A percentile compares a stretch with the other conserved stretches of the same genome.
phyloP scores from a whole-genome alignment of 2,888 invertebrate species.

The Ectemnius cavifrons region DNA sequence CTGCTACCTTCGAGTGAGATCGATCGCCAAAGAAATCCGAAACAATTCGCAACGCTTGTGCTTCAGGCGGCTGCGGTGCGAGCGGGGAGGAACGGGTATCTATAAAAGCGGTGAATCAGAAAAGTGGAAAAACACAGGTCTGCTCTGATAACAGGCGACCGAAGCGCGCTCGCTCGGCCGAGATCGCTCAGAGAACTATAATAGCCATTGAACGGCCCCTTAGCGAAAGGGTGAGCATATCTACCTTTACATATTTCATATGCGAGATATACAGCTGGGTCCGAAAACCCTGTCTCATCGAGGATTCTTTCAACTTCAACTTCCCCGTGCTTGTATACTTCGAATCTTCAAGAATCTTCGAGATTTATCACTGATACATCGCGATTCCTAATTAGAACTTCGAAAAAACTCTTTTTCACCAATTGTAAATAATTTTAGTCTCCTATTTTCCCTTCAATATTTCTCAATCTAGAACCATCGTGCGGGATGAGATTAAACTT shows the following conservation, averaged over 20 bases:
- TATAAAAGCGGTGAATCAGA: background rate
- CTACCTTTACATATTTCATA: slow-evolving; percentile 66
- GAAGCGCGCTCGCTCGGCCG: background rate
- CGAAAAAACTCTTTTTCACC: too few species aligned
- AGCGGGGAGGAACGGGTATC: too few species aligned
- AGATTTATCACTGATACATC: too few species aligned
- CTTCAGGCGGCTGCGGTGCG: too few species aligned
- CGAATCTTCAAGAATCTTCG: too few species aligned
- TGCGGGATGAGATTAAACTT: too few species aligned
- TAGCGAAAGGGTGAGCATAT: slow-evolving; percentile 61
- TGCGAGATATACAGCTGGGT: slow-evolving; percentile 67
- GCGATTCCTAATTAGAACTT: too few species aligned
- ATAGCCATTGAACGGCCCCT: slow-evolving; percentile 50
- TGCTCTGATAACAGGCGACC: slow-evolving; percentile 27
- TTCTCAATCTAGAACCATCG: too few species aligned
- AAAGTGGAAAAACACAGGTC: slow-evolving; percentile 5
- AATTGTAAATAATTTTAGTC: too few species aligned
- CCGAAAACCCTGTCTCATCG: slow-evolving; percentile 25
- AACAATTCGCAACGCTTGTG: background rate
- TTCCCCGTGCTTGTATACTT: too few species aligned
- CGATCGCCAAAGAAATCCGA: background rate
- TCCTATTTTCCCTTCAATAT: too few species aligned
- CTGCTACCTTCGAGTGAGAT: background rate
- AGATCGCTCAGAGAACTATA: slow-evolving; percentile 42
- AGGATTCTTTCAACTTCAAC: too few species aligned